Evolutionary conservation across 2,888 invertebrate genomes (phyloP).

Genomic region (Chloroclysta siterata): DNA sequence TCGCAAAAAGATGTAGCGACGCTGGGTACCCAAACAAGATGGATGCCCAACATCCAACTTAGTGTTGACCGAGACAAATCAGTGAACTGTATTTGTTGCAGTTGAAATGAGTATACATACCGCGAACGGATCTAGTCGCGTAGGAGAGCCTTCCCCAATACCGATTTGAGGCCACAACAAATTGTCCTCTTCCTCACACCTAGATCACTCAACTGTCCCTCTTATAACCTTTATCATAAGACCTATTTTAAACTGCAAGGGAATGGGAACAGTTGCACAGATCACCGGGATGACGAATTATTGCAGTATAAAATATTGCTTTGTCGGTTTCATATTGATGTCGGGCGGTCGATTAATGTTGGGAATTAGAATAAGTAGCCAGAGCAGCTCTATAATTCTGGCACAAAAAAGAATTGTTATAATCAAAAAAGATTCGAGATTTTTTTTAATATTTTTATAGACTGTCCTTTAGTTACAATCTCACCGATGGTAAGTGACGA

Average conservation of each 20-base stretch:
- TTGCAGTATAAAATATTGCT: conserved; percentile 50
- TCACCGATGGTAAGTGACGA: too few species aligned
- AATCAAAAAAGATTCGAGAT: too few species aligned
- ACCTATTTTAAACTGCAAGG: conserved; percentile 63
- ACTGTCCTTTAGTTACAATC: too few species aligned
- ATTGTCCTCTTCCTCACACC: conserved; percentile 78
- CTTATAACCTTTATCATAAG: conserved; percentile 66
- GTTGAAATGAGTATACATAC: conserved; percentile 44
- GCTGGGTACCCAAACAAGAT: too few species aligned
- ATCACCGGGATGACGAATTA: conserved; percentile 59
- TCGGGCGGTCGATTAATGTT: conserved; percentile 30
- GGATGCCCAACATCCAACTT: not conserved
- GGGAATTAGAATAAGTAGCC: conserved; percentile 1
- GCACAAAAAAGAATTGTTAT: too few species aligned
- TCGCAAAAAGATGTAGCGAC: too few species aligned
- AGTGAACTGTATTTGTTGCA: conserved; percentile 1
- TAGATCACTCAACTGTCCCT: conserved; percentile 63
- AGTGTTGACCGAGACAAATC: not conserved
- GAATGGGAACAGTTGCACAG: conserved; percentile 62
- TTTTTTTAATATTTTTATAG: too few species aligned
- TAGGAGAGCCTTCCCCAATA: conserved; percentile 79
- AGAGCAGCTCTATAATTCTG: too few species aligned
- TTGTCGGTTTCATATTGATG: conserved; percentile 27
- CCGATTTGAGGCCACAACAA: conserved; percentile 82
- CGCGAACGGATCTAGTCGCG: conserved; percentile 63